phyloP scores from a whole-genome alignment of 2,888 invertebrate genomes.

The Cephus nigrinus region DNA sequence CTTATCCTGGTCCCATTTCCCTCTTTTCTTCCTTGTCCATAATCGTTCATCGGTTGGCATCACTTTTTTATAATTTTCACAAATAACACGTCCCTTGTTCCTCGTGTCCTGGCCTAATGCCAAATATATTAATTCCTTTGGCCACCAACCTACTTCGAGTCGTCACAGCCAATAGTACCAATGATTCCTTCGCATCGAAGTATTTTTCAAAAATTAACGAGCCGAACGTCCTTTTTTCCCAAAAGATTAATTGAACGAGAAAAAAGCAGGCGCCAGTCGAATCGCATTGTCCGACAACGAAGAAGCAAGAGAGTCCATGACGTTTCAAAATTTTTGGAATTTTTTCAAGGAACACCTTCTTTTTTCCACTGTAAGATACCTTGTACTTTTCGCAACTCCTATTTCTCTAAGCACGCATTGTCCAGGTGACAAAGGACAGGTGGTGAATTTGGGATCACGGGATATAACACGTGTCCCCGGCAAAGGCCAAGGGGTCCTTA shows the following conservation, averaged over 20 bases:
- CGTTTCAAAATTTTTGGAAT: neutral
- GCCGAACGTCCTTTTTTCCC: neutral
- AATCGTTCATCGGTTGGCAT: conserved; percentile 10
- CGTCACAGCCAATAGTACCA: neutral
- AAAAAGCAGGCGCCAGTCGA: neutral
- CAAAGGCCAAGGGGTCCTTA: neutral
- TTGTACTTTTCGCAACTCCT: neutral
- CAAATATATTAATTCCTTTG: conserved; percentile 47
- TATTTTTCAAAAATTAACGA: neutral
- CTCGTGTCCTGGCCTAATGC: conserved; percentile 27
- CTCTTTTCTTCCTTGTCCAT: no score
- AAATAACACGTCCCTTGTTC: conserved; percentile 41
- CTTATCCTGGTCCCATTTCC: conserved; percentile 33
- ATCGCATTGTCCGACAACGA: neutral
- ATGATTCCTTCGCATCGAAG: neutral
- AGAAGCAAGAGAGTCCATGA: neutral
- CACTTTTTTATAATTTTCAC: conserved; percentile 56
- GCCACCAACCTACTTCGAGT: conserved; percentile 11
- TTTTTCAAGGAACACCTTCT: neutral
- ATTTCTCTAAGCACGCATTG: neutral
- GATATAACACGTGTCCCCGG: neutral
- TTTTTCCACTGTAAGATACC: neutral
- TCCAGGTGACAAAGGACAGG: neutral
- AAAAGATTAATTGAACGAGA: neutral
- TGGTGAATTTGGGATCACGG: neutral